Evolutionary conservation across 2,888 invertebrate genomes (phyloP).

Genomic region (Oligia strigilis): DNA sequence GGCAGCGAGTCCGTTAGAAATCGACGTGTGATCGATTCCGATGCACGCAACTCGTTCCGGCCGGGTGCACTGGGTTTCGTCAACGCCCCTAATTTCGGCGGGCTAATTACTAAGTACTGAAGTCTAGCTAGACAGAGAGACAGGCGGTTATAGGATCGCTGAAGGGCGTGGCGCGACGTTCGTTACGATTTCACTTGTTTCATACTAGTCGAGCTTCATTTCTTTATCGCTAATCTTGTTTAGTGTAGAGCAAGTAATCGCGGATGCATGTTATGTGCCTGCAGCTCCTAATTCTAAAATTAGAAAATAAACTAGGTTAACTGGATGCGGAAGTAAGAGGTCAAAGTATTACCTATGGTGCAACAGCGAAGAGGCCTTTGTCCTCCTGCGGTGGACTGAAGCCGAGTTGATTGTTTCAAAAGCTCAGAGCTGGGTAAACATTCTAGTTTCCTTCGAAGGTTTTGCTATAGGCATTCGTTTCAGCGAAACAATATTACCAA

Average conservation of each 20-base stretch:
- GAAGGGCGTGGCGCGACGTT: conserved; percentile 55
- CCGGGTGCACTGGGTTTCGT: conserved; percentile 47
- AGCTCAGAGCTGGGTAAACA: background rate
- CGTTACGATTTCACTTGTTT: conserved; percentile 35
- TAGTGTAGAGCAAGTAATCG: conserved; percentile 5
- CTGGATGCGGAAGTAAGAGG: conserved; percentile 32
- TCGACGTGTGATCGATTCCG: conserved; percentile 50
- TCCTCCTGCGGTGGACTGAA: conserved; percentile 26
- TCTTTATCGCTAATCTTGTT: conserved; percentile 19
- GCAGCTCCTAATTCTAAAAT: conserved; percentile 19
- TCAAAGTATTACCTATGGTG: conserved; percentile 14
- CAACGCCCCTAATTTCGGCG: conserved; percentile 52
- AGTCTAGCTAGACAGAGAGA: conserved; percentile 14
- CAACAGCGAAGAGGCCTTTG: conserved; percentile 16
- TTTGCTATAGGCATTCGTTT: background rate
- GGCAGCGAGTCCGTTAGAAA: conserved; percentile 50
- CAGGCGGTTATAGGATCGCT: conserved; percentile 24
- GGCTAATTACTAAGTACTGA: conserved; percentile 36
- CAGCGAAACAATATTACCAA: background rate
- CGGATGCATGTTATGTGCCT: background rate
- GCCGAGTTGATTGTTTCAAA: background rate
- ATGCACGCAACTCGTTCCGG: conserved; percentile 60
- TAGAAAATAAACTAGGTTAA: conserved; percentile 38
- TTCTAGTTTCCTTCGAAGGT: background rate
- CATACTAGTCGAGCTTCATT: conserved; percentile 10